A percentile compares a stretch with the other conserved stretches of the same genome.
Conservation (phyloP, 2,797 vertebrate genomes). For the Merluccius polli region DNA sequence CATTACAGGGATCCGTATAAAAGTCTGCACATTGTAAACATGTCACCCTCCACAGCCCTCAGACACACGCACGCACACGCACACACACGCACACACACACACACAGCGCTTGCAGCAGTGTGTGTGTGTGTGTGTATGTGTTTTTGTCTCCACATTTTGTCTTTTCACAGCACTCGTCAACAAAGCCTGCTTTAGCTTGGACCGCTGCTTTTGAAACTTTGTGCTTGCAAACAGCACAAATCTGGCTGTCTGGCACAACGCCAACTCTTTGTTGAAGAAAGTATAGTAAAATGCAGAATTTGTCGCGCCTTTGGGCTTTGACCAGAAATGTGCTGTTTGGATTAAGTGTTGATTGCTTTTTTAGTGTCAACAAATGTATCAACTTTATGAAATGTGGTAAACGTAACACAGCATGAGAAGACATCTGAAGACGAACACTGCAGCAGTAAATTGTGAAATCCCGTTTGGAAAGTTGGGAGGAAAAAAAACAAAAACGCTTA, state of each 20-base stretch:
- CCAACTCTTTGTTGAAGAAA: constrained; percentile 58
- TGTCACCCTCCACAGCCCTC: constrained; percentile 7
- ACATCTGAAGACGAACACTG: constrained; percentile 45
- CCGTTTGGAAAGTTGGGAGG: neutral
- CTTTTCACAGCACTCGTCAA: constrained; percentile 61
- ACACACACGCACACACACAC: constrained; percentile 22
- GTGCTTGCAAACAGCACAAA: constrained; percentile 50
- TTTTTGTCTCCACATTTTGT: constrained; percentile 49
- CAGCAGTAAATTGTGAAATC: neutral
- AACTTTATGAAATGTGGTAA: constrained; percentile 69
- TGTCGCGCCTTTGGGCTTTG: constrained; percentile 40
- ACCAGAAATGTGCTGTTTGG: constrained; percentile 55
- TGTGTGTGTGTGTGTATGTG: too few relatives aligned
- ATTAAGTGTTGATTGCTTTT: constrained; percentile 56
- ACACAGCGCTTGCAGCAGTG: constrained; percentile 11
- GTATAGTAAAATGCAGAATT: constrained; percentile 59
- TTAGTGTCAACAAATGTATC: constrained; percentile 59
- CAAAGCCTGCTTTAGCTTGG: constrained; percentile 43
- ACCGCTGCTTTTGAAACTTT: constrained; percentile 45
- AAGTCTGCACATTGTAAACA: constrained; percentile 27
- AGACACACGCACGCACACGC: constrained; percentile 4
- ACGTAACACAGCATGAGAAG: constrained; percentile 53
- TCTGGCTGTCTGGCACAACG: constrained; percentile 45
- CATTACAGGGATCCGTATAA: constrained; percentile 25
- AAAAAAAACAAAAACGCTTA: neutral